A percentile compares a stretch with the other conserved stretches of the same genome.
Evolutionary conservation across 1,140 invertebrate genomes (phyloP).

Genomic region (Lepidurus packardi): DNA sequence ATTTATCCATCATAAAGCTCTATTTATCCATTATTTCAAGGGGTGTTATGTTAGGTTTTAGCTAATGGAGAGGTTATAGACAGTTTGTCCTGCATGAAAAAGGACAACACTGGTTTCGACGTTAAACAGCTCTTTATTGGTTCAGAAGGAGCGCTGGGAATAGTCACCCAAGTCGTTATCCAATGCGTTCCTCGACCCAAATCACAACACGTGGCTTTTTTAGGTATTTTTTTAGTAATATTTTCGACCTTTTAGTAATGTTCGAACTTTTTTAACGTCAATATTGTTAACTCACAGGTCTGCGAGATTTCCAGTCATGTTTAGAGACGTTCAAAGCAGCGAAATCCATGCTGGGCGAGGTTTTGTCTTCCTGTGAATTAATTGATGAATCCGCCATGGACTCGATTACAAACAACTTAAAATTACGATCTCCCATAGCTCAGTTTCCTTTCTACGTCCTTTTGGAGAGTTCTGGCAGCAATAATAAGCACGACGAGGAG

Average conservation of each 20-base stretch:
- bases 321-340: slow-evolving; percentile 66
- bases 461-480: slow-evolving; percentile 76
- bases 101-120: slow-evolving; percentile 97
- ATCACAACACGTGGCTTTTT: slow-evolving; percentile 73
- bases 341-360: slow-evolving; percentile 71
- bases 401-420: slow-evolving; percentile 55
- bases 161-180: slow-evolving; percentile 88
- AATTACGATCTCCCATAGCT: slow-evolving; percentile 57
- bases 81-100: slow-evolving; percentile 76
- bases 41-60: slow-evolving; percentile 59
- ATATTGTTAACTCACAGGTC: slow-evolving; percentile 48
- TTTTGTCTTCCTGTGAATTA: slow-evolving; percentile 89
- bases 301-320: slow-evolving; percentile 67
- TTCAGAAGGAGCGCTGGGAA: slow-evolving; percentile 90
- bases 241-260: neutral
- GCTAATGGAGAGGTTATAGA: slow-evolving; percentile 83
- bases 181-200: slow-evolving; percentile 77
- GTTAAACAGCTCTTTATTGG: slow-evolving; percentile 96
- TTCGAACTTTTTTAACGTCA: neutral
- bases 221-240: slow-evolving; percentile 56
- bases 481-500: slow-evolving; percentile 73
- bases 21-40: neutral
- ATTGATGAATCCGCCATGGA: slow-evolving; percentile 68
- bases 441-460: slow-evolving; percentile 81
- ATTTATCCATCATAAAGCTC: slow-evolving; percentile 26